Base-by-base conservation (phyloP, 2,797 vertebrate species). In the Hippopotamyrus pictus region DNA sequence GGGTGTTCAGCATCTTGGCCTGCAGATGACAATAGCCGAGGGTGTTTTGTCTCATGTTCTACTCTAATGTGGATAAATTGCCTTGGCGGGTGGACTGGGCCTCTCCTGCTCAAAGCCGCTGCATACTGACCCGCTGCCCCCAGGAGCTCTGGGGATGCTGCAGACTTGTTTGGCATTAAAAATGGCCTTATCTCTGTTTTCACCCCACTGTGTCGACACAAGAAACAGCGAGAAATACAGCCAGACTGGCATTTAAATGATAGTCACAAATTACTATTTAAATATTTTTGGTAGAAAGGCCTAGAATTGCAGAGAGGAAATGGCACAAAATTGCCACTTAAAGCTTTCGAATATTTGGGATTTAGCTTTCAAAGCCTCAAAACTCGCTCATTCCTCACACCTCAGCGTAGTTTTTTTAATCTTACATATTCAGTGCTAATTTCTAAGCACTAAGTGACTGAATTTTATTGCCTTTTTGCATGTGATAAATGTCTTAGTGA, bases 51-150 rank as follows among this genome's bases (percentile, higher is more conserved):
- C 1, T 25, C 93, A 94, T 93, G 83, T 89, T 88, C 90, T 94
- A 93, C 94, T 93, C 92, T 93, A 92, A 95, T 94, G 91, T 94
- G 91, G 89, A 91, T 94, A 94, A 94, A 95, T 94, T 89, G 91
- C 90, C 50, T 88, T 44, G 50, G 90, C 88, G 91, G 54, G 73
- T 73, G 89, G 92, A 90, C 90, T 57, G 19, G 90, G 92, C 89
- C 91, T 91, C 91, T 54, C 53, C 19, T 19, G 51, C 86, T 86
- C 85, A 54, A 41, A 57, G 44, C 51, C 29, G 0, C 25, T 19
- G 25, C 50, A 41, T 8, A 17, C 25, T 57, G 53, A 54, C 85
- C 33, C 33, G 5, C 22, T 11, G 5, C 33, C 29, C 5, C 7
- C 25, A 8, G 76, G 3, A 46, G 76, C 25, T 14, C 33, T 14